Evolutionary conservation across 2,113 vertebrate genomes (phyloP).

Genomic region (Geococcyx californianus): DNA sequence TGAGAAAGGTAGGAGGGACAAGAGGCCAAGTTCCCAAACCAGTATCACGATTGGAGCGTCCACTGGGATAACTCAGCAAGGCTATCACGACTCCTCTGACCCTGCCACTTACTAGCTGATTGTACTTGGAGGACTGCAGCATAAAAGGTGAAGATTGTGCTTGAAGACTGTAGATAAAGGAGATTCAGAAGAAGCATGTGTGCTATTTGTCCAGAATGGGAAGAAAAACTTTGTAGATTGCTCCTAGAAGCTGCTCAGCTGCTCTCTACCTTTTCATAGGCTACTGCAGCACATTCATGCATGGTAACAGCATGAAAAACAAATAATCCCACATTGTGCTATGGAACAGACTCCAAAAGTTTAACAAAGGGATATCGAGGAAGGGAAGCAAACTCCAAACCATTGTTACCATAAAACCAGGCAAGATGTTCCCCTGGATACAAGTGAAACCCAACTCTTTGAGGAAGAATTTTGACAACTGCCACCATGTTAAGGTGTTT

Average conservation of each 20-base stretch:
- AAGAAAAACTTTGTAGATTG: background rate
- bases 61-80: background rate
- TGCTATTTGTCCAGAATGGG: background rate
- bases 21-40: background rate
- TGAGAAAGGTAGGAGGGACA: background rate
- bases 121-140: background rate
- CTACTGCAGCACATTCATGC: background rate
- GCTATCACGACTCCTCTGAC: too few species aligned
- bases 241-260: background rate
- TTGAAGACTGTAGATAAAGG: too few species aligned
- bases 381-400: background rate
- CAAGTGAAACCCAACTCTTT: background rate
- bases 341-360: background rate
- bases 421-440: background rate
- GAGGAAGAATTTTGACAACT: background rate
- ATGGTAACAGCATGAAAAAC: background rate
- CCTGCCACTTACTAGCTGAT: fast-evolving
- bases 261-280: background rate
- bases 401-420: background rate
- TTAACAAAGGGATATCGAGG: background rate
- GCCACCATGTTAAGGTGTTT: background rate
- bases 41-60: background rate
- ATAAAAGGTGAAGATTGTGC: too few species aligned
- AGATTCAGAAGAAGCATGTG: background rate
- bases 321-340: background rate